These are phyloP conservation scores for Tribolium madens DNA, from an alignment of 1,140 invertebrate genomes.

Conservation along the genomic window DNA sequence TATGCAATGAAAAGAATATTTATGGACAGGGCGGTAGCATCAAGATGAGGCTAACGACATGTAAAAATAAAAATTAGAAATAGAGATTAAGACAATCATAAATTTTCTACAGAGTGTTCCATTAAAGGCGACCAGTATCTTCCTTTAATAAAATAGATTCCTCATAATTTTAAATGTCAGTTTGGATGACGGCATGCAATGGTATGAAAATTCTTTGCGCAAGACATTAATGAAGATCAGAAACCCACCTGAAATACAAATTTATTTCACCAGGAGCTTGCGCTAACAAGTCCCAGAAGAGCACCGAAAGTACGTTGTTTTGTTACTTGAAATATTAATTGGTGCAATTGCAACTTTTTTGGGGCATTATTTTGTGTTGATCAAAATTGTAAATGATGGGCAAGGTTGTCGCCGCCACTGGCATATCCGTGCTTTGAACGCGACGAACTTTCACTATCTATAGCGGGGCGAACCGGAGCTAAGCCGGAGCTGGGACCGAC, in stretches of 20 bases:
- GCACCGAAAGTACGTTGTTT: not conserved
- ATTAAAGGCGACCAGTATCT: too few species aligned
- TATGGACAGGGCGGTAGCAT: not conserved
- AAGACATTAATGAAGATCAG: not conserved
- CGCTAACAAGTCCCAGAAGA: not conserved
- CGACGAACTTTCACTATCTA: constrained; percentile 41
- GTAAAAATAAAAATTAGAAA: not conserved
- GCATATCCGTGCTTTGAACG: constrained; percentile 11
- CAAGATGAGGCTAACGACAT: not conserved
- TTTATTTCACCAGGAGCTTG: not conserved
- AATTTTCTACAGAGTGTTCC: too few species aligned
- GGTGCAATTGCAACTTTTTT: not conserved
- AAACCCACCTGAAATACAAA: not conserved
- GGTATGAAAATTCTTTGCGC: not conserved
- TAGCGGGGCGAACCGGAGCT: constrained; percentile 45
- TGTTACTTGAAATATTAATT: not conserved
- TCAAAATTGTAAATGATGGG: not conserved
- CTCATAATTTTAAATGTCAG: not conserved
- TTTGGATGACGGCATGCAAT: not conserved
- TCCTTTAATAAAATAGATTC: not conserved
- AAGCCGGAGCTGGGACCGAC: constrained; percentile 41
- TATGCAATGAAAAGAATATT: not conserved
- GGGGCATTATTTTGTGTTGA: not conserved
- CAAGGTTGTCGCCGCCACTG: constrained; percentile 31
- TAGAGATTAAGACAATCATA: not conserved